Percentiles rank a stretch among this genome's conserved stretches.
These are phyloP conservation scores for Paramormyrops kingsleyae DNA, from an alignment of 2,113 vertebrate species.

Conservation along the genomic window DNA sequence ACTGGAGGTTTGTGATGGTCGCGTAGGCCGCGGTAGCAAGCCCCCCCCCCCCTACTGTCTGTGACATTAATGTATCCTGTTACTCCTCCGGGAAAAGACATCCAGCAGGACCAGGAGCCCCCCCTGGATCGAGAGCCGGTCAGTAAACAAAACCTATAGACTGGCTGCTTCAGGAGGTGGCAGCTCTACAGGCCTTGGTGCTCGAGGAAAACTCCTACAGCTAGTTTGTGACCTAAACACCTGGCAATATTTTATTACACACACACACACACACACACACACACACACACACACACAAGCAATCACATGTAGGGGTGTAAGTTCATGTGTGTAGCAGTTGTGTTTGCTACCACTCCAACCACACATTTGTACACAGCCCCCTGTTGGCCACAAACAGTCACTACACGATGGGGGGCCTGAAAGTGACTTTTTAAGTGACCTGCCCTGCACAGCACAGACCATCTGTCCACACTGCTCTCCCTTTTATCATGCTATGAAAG, in stretches of 20 bases:
- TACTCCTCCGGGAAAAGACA: background rate
- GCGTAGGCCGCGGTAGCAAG: background rate
- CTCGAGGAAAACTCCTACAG: background rate
- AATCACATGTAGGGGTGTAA: background rate
- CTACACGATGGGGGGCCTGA: background rate
- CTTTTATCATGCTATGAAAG: conserved; percentile 49
- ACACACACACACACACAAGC: background rate
- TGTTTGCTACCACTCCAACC: background rate
- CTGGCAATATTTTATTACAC: background rate
- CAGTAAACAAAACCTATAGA: background rate
- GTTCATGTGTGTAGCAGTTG: background rate
- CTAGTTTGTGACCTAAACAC: background rate
- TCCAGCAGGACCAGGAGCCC: background rate
- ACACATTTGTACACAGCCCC: background rate
- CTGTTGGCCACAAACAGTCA: background rate
- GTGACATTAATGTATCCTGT: background rate
- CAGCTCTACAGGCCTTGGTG: too few species aligned
- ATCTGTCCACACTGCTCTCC: conserved; percentile 54
- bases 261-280: background rate
- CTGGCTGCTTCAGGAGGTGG: background rate
- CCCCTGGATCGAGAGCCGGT: background rate
- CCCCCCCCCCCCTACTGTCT: background rate
- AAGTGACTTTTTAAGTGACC: conserved; percentile 11
- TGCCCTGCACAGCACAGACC: conserved; percentile 41
- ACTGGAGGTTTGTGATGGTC: background rate